Percentiles rank a stretch among this genome's conserved stretches.
These are phyloP conservation scores for Syrmaticus mikado DNA, from an alignment of 2,113 vertebrate genomes.

Conservation along the genomic window DNA sequence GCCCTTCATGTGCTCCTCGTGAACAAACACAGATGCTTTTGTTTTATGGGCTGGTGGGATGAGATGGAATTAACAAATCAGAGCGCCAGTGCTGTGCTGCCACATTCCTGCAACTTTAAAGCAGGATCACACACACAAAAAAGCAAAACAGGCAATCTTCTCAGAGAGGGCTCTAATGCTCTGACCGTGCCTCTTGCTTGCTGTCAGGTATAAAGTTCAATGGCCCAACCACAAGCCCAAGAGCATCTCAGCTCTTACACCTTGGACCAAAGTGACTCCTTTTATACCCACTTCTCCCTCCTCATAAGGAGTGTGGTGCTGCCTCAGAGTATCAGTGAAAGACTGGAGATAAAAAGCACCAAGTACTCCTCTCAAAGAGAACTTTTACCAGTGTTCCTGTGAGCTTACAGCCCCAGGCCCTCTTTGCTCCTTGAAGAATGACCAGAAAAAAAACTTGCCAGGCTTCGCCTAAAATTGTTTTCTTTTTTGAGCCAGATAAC, in stretches of 20 bases:
- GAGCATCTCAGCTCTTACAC: background rate
- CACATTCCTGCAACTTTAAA: constrained; percentile 75
- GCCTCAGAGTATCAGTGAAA: background rate
- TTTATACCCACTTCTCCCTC: background rate
- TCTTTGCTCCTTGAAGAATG: constrained; percentile 20
- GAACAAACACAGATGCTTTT: constrained; percentile 78
- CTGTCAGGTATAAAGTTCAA: background rate
- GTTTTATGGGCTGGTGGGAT: constrained; percentile 67
- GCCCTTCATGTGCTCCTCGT: constrained; percentile 71
- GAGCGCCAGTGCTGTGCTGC: constrained; percentile 54
- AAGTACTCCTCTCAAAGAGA: background rate
- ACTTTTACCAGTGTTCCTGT: background rate
- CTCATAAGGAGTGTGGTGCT: background rate
- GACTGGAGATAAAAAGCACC: background rate
- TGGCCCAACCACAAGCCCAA: background rate
- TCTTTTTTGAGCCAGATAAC: background rate
- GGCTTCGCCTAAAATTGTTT: background rate
- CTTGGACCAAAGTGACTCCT: background rate
- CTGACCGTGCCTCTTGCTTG: background rate
- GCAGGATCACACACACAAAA: constrained; percentile 50
- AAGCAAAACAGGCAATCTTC: constrained; percentile 19
- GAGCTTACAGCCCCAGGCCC: background rate
- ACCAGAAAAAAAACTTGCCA: background rate
- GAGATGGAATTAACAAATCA: constrained; percentile 75
- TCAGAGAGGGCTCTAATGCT: constrained; percentile 4